phyloP scores from a whole-genome alignment of 2,113 vertebrate genomes.

The Hypanus sabinus region DNA sequence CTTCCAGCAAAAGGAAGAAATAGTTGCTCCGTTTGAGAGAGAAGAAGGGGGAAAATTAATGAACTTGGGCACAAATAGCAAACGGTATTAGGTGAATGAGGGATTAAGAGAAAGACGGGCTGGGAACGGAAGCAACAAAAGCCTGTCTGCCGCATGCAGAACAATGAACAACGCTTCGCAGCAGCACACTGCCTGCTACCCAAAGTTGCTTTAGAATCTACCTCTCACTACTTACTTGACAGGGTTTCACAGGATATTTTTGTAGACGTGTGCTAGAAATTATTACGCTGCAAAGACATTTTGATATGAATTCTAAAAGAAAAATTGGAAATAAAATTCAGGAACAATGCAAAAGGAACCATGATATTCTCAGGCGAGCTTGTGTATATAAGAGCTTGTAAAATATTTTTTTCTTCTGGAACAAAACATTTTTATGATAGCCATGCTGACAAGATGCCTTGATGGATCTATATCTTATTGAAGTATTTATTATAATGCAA shows the following conservation, averaged over 20 bases:
- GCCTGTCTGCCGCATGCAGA: not conserved
- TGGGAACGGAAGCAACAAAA: not conserved
- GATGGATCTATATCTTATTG: slow-evolving; percentile 33
- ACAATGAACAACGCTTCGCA: not conserved
- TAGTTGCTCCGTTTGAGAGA: not conserved
- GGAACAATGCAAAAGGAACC: not conserved
- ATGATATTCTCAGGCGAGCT: not conserved
- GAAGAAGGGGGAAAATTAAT: not conserved
- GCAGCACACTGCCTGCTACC: not conserved
- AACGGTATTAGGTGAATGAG: too few relatives aligned
- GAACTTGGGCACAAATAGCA: not conserved
- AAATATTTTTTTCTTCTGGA: not conserved
- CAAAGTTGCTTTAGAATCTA: not conserved
- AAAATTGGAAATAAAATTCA: not conserved
- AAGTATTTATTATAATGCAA: slow-evolving; percentile 33
- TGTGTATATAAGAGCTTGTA: not conserved
- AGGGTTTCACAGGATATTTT: not conserved
- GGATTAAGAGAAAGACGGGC: not conserved
- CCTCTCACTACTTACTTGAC: not conserved
- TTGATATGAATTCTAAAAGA: not conserved
- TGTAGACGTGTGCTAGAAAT: not conserved
- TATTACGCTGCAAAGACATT: not conserved
- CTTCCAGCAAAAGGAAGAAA: not conserved
- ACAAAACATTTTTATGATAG: not conserved
- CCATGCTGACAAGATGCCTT: slow-evolving; percentile 17